A percentile compares a stretch with the other conserved stretches of the same genome.
phyloP scores from a whole-genome alignment of 2,888 invertebrate genomes.

The Orthonevra nobilis region DNA sequence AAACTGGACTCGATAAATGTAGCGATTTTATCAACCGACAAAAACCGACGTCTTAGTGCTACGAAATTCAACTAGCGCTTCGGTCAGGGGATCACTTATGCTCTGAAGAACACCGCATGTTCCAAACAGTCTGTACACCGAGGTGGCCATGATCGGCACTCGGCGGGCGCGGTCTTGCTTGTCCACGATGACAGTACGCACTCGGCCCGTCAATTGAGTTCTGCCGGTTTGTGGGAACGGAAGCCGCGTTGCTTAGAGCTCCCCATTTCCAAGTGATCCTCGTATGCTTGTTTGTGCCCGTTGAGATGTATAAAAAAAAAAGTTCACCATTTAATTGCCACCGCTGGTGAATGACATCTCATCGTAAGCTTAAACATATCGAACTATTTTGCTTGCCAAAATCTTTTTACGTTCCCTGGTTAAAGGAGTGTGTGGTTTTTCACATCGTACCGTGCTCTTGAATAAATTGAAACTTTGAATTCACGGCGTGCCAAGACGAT shows the following conservation, averaged over 20 bases:
- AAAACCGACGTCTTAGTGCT: conserved; percentile 28
- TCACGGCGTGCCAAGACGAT: conserved; percentile 49
- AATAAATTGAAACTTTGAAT: conserved; percentile 37
- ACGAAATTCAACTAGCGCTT: conserved; percentile 42
- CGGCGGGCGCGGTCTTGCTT: conserved; percentile 54
- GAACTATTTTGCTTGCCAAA: conserved; percentile 61
- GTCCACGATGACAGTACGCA: conserved; percentile 39
- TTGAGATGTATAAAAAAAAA: conserved; percentile 34
- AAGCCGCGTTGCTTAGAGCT: conserved; percentile 10
- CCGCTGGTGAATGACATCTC: conserved; percentile 48
- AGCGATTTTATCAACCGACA: conserved; percentile 55
- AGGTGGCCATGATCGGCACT: conserved; percentile 57
- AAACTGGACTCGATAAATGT: background rate
- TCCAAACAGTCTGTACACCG: conserved; percentile 54
- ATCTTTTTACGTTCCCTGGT: conserved; percentile 10
- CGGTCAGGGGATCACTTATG: conserved; percentile 40
- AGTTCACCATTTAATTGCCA: conserved; percentile 55
- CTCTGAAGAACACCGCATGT: conserved; percentile 45
- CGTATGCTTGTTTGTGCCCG: too few relatives aligned
- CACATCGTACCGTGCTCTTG: conserved; percentile 42
- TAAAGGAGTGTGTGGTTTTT: conserved; percentile 24
- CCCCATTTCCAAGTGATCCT: conserved; percentile 4
- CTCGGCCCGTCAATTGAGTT: conserved; percentile 34
- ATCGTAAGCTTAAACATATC: too few relatives aligned
- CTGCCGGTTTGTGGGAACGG: conserved; percentile 37